Base-by-base conservation (phyloP, 2,797 vertebrate species). In the Dendrocincla tyrannina region DNA sequence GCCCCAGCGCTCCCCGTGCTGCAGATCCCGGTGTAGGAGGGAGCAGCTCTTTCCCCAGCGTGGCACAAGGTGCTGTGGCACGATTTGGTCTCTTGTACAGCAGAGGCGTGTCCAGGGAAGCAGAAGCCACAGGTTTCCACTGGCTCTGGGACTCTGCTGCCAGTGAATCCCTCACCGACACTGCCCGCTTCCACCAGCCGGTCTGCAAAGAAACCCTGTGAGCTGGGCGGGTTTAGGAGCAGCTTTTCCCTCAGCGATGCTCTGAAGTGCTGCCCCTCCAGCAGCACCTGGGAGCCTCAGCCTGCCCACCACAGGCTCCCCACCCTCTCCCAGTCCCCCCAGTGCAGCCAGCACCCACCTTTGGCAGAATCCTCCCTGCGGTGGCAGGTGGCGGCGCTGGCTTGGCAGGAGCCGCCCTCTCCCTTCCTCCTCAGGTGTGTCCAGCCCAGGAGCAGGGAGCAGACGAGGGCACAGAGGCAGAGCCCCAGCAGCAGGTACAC, bases 61-160 rank as follows among this genome's bases (percentile, higher is more conserved):
- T 55, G 94, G 1, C 44, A 47, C 2, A 88, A 93, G 37, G 52
- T 86, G 55, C 64, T n/a, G 3, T 11, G 88, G 8, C 82, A 63
- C 0, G 85, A 25, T 5, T 89, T 49, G 28, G 81, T 97, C 76
- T 98, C 97, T 62, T 97, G 97, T 2, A 97, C 84, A 12, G 97
- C 97, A 0, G 93, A 76, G 52, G 95, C 58, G 0, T 96, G 96
- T 42, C 98, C 97, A 0, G 97, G 97, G 91, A 98, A 98, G 93
- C 98, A 98, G 91, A 98, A 98, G 88, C 97, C 96, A 13, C 98
- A 98, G 3, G 98, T 98, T 93, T 98, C 98, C 39, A 97, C 96
- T 0, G 97, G 97, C n/a, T 98, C 97, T 0, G 96, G 97, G 5
- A 77, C 73, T 39, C 67, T 93, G 88, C 82, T 88, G 59, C 87